phyloP scores from a whole-genome alignment of 2,113 vertebrate genomes.

The Cyanoliseus patagonus region DNA sequence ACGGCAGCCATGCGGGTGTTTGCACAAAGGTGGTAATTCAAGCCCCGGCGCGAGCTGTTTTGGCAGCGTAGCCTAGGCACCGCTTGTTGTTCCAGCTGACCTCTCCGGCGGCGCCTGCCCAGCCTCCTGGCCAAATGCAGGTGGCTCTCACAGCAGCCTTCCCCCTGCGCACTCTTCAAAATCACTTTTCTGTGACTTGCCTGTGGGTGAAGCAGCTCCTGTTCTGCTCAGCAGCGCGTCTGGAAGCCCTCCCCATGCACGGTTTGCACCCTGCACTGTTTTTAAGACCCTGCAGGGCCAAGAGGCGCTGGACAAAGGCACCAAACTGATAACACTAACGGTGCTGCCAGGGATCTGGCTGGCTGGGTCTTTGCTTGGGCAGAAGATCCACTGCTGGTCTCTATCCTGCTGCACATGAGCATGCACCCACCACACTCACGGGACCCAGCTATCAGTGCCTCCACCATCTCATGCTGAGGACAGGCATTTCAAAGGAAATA shows the following conservation, averaged over 20 bases:
- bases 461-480: not conserved
- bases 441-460: accelerated
- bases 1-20: not conserved
- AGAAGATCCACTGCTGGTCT: not conserved
- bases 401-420: not conserved
- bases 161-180: accelerated
- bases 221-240: not conserved
- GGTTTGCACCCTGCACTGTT: not conserved
- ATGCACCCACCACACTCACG: accelerated
- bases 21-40: constrained; percentile 51
- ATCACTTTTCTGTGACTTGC: not conserved
- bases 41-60: constrained; percentile 26
- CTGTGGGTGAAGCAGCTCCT: not conserved
- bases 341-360: not conserved
- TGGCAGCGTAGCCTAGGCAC: constrained; percentile 39
- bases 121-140: not conserved
- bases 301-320: not conserved
- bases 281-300: not conserved
- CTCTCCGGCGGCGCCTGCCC: not conserved
- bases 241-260: accelerated
- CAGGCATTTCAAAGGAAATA: not conserved
- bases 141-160: not conserved
- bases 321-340: accelerated
- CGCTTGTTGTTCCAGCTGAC: constrained; percentile 29
- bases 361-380: not conserved